Conservation (phyloP, 1,140 invertebrate genomes). For the Drosophila tani region DNA sequence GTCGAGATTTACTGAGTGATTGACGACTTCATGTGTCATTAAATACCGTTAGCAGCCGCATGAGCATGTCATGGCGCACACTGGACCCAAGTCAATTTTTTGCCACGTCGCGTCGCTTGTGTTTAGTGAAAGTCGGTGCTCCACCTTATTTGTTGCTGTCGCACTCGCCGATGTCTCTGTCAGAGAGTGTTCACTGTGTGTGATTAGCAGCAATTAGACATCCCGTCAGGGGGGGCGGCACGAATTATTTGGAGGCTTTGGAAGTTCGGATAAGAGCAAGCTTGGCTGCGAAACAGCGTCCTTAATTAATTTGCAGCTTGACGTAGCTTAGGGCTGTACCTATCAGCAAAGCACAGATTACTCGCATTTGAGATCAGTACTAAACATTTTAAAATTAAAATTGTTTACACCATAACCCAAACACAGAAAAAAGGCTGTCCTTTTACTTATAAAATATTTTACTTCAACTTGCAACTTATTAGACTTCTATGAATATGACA, state of each 20-base stretch:
- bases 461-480: too few species aligned
- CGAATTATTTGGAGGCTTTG: conserved; percentile 3
- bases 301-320: not conserved
- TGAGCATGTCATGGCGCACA: conserved; percentile 14
- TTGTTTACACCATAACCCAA: too few species aligned
- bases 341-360: not conserved
- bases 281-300: not conserved
- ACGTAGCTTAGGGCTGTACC: not conserved
- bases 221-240: conserved; percentile 26
- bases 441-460: too few species aligned
- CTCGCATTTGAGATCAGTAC: too few species aligned
- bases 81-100: conserved; percentile 28
- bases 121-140: conserved; percentile 33
- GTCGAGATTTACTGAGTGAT: conserved; percentile 81
- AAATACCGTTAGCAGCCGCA: conserved; percentile 74
- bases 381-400: too few species aligned
- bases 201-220: conserved; percentile 70
- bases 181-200: conserved; percentile 32
- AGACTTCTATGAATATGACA: too few species aligned
- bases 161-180: not conserved
- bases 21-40: conserved; percentile 83
- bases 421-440: too few species aligned
- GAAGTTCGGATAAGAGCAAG: not conserved
- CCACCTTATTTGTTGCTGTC: conserved; percentile 19
- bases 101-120: conserved; percentile 18